Evolutionary conservation across 1,140 invertebrate species (phyloP), one percentile per base, ranked within the genome.

Genomic region (Rhysida immarginata): DNA sequence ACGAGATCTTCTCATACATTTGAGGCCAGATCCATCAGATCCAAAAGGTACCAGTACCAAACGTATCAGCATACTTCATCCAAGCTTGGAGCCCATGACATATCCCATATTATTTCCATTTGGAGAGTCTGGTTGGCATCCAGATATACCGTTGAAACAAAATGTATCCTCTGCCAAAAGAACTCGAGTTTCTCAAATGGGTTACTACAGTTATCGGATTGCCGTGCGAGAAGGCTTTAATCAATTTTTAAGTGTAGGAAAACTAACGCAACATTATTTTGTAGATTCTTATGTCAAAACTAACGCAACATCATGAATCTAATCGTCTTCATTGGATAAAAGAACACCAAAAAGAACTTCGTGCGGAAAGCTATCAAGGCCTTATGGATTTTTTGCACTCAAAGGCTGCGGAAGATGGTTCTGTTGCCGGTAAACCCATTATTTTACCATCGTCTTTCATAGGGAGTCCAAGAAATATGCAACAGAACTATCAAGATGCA

Each of bases 251-350:
- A 14, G 27, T 49, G 56, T 58, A n/a, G 54, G 57, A 11, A 60
- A 52, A 35, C 27, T 63, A 3, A 54, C 35, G 27, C 63, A 70
- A 62, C 70, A 74, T 57, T 73, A 64, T 64, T 53, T 70, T 16
- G 70, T 75, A 1, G 70, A 77, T 62, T 71, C 74, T 64, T 75
- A 71, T 63, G 68, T 66, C 2, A 76, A 75, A 68, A 68, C 76
- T n/a, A n/a, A n/a, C n/a, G n/a, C n/a, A n/a, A n/a, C n/a, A n/a
- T n/a, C n/a, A n/a, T 49, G 72, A 75, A 66, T 69, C 58, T 41
- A 68, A 72, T 62, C 59, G 71, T 48, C 60, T 72, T 11, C 55
- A 59, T 27, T 75, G 61, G 57, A 68, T 74, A 23, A 42, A 64
- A 55, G 60, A 63, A 5, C 71, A 76, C 64, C 73, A 78, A 64